phyloP scores from a whole-genome alignment of 2,113 vertebrate genomes.

The Noctilio leporinus region DNA sequence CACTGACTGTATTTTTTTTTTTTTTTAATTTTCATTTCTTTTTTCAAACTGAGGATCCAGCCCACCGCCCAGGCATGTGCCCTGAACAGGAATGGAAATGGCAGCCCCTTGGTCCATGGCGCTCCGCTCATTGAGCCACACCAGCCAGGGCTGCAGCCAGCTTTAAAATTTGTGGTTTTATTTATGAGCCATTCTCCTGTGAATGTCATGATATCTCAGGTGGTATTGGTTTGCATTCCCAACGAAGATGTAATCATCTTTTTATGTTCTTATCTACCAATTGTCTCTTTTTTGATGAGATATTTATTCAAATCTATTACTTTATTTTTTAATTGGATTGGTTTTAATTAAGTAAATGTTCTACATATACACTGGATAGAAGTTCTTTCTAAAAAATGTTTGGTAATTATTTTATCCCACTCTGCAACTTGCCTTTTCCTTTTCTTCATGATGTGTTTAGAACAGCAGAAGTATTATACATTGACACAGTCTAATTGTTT shows the following conservation, averaged over 20 bases:
- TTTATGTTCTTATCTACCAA: not conserved
- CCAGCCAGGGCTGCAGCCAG: no score
- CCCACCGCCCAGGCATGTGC: no score
- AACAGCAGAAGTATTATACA: not conserved
- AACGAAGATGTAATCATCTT: not conserved
- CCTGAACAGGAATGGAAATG: no score
- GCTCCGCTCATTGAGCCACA: no score
- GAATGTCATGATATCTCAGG: not conserved
- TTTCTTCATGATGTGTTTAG: not conserved
- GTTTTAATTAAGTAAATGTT: not conserved
- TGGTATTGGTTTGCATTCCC: not conserved
- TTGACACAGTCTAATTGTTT: not conserved
- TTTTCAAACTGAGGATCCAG: no score
- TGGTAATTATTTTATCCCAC: not conserved
- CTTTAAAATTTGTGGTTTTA: not conserved
- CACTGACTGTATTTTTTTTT: no score
- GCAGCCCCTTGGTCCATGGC: no score
- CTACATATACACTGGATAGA: not conserved
- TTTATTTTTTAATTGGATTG: not conserved
- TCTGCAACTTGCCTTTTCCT: not conserved
- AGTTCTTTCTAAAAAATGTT: not conserved
- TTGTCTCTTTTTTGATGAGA: not conserved
- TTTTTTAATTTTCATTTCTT: no score
- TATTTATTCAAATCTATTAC: not conserved
- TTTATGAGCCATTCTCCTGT: not conserved